phyloP scores from a whole-genome alignment of 1,140 invertebrate species.

The Megathymus violae region DNA sequence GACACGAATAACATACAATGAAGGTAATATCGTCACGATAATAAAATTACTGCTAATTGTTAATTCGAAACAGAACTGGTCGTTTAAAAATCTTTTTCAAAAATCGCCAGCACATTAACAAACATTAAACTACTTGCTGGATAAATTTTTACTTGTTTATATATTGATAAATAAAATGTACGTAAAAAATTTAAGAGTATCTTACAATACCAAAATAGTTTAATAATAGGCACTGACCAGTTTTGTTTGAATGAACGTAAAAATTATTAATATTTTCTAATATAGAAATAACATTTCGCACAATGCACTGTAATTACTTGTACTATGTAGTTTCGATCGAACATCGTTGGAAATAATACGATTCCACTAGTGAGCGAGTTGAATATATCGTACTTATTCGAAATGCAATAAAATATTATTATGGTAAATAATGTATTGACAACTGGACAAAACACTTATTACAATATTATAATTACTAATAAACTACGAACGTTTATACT shows the following conservation, averaged over 20 bases:
- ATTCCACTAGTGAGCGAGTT: not conserved
- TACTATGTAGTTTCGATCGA: not conserved
- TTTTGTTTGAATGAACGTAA: constrained; percentile 5
- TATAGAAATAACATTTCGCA: constrained; percentile 22
- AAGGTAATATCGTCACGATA: constrained; percentile 4
- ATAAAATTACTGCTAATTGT: constrained; percentile 17
- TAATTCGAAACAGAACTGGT: constrained; percentile 13
- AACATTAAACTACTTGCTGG: too few relatives aligned
- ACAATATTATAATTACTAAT: constrained; percentile 12
- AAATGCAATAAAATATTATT: constrained; percentile 11
- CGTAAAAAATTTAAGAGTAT: not conserved
- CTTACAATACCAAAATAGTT: not conserved
- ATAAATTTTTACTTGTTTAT: too few relatives aligned
- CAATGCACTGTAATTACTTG: too few relatives aligned
- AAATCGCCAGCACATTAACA: not conserved
- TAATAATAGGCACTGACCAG: constrained; percentile 11
- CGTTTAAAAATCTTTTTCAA: not conserved
- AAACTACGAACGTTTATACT: constrained; percentile 24
- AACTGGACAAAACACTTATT: constrained; percentile 9
- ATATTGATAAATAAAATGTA: too few relatives aligned
- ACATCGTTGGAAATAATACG: constrained; percentile 11
- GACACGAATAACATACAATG: too few relatives aligned
- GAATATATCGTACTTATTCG: constrained; percentile 4
- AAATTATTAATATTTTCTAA: constrained; percentile 25
- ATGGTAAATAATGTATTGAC: constrained; percentile 17